Base-by-base conservation (phyloP, 2,113 vertebrate genomes). In the Girardinichthys multiradiatus region DNA sequence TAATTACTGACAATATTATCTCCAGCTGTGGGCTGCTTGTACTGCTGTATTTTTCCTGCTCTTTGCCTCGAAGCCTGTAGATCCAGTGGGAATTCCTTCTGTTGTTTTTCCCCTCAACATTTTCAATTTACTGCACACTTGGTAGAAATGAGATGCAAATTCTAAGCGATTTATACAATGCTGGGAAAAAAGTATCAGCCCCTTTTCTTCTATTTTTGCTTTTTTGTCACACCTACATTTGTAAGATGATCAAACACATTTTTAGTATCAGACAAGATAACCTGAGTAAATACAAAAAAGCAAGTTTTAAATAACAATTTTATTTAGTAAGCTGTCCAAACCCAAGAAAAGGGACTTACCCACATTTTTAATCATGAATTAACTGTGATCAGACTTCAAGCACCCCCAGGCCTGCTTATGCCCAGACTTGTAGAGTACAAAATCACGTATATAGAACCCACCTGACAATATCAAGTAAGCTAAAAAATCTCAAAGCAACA, bases 1-100 rank as follows among this genome's bases (percentile, higher is more conserved):
- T 89, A 91, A 94, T 92, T 92, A 91, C 86, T 72, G 76, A 82
- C 81, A 86, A 84, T 85, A 87, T 89, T 87, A 90, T 89, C 89
- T 89, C 87, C 91, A 90, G 89, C 89, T 90, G 85, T 84, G 76
- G 81, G 72, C 83, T 67, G 71, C 81, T 66, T 54, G 70, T 74
- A 76, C 72, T 79, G 48, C 24, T 54, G 48, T 86, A 74, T 77
- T 64, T 64, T 27, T 15, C 67, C 42, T 35, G n/a, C 74, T 59
- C 60, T 80, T 71, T 76, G 74, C 84, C 74, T 80, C 37, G 1
- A 62, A 81, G 82, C 64, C 48, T 57, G 12, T 33, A 68, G 64
- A 72, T 86, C 87, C 72, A 3, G 64, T 70, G 81, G 79, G 82
- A 86, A 57, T 83, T 84, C 84, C 80, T 70, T 71, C 45, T 39